Evolutionary conservation across 1,140 invertebrate species (phyloP).

Genomic region (Antheraea pernyi): DNA sequence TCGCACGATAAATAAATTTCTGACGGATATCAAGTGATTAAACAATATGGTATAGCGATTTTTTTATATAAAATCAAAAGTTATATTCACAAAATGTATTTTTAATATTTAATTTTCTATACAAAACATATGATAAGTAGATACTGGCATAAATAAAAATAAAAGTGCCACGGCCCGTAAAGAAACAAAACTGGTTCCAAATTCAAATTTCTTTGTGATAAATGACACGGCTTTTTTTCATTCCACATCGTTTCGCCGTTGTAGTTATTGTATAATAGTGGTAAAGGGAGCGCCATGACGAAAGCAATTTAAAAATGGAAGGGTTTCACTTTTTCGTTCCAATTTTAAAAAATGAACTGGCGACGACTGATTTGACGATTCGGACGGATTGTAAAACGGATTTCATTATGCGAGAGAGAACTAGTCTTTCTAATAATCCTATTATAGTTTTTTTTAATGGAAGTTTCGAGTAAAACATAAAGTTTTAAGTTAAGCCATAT

Average conservation of each 20-base stretch:
- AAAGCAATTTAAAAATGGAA: conserved; percentile 74
- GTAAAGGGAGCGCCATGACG: conserved; percentile 68
- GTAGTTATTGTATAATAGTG: conserved; percentile 44
- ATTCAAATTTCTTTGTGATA: conserved; percentile 46
- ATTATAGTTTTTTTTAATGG: too few species aligned
- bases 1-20: conserved; percentile 47
- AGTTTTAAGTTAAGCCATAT: conserved; percentile 14
- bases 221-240: conserved; percentile 31
- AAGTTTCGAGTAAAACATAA: too few species aligned
- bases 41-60: conserved; percentile 19
- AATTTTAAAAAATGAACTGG: conserved; percentile 72
- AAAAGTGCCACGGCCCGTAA: neutral
- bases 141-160: conserved; percentile 3
- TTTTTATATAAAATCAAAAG: neutral
- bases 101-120: neutral
- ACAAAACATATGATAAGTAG: neutral
- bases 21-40: conserved; percentile 17
- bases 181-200: neutral
- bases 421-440: conserved; percentile 18
- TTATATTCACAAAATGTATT: neutral
- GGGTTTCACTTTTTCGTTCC: conserved; percentile 68
- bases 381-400: conserved; percentile 63
- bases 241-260: conserved; percentile 42
- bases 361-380: conserved; percentile 72
- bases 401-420: conserved; percentile 52